These are phyloP conservation scores for Diplosoma virens DNA, from an alignment of 23 tunicate genomes.

Conservation along the genomic window DNA sequence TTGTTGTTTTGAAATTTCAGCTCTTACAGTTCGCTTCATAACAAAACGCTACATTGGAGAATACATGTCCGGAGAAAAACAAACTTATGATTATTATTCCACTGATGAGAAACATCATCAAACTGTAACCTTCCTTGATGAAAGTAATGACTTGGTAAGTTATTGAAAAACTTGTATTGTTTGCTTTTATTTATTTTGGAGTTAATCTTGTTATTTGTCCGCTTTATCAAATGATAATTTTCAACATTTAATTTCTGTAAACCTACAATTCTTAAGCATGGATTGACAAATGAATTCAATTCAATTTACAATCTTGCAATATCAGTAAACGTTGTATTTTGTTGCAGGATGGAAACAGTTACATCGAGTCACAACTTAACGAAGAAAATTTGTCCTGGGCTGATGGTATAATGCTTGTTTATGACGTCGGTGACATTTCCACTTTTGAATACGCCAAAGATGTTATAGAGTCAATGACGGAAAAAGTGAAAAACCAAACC, in stretches of 20 bases:
- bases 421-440: constrained; percentile 29
- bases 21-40: constrained; percentile 28
- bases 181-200: too few species aligned
- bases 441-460: constrained; percentile 26
- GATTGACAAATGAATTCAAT: too few species aligned
- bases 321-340: background rate
- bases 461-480: constrained; percentile 8
- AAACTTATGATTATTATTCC: constrained; percentile 1
- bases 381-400: constrained; percentile 43
- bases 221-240: too few species aligned
- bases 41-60: constrained; percentile 46
- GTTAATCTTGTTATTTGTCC: too few species aligned
- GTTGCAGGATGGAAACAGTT: background rate
- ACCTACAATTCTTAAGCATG: too few species aligned
- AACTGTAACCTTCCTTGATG: constrained; percentile 23
- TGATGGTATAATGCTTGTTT: constrained; percentile 40
- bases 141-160: constrained; percentile 36
- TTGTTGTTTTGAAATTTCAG: too few species aligned
- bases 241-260: too few species aligned
- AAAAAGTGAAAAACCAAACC: background rate
- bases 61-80: constrained; percentile 48
- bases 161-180: too few species aligned
- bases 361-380: constrained; percentile 1
- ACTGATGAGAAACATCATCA: constrained; percentile 22
- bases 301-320: too few species aligned